phyloP scores from a whole-genome alignment of 2,888 invertebrate genomes.

The Tinea trinotella region DNA sequence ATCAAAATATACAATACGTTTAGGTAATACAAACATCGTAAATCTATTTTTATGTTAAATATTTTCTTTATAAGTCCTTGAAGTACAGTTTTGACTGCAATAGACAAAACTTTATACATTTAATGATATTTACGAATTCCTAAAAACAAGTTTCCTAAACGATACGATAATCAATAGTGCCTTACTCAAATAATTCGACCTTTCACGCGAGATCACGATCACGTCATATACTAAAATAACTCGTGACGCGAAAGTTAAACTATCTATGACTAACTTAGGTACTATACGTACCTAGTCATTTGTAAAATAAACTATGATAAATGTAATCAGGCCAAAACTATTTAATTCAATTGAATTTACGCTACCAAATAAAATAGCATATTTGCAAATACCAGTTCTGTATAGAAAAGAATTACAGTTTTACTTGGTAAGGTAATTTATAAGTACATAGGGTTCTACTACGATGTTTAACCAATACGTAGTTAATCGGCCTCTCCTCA shows the following conservation, averaged over 20 bases:
- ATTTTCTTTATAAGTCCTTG: too few relatives aligned
- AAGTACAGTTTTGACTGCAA: too few relatives aligned
- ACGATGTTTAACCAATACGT: too few relatives aligned
- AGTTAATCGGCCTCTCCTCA: too few relatives aligned
- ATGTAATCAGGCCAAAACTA: background rate
- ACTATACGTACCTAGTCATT: too few relatives aligned
- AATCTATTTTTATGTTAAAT: too few relatives aligned
- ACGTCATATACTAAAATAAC: constrained; percentile 3
- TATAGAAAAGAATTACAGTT: background rate
- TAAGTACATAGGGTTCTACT: too few relatives aligned
- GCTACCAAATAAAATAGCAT: background rate
- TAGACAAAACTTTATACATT: too few relatives aligned
- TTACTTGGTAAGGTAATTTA: background rate
- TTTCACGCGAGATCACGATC: background rate
- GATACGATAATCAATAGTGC: background rate
- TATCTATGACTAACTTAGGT: background rate
- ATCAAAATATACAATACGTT: too few relatives aligned
- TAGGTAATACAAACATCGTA: too few relatives aligned
- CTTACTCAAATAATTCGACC: background rate
- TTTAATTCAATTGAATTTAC: background rate
- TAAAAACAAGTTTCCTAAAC: too few relatives aligned
- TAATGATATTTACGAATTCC: too few relatives aligned
- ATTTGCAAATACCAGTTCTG: background rate
- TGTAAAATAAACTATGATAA: background rate
- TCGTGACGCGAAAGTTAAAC: background rate